phyloP scores from a whole-genome alignment of 2,888 invertebrate species.

The Candidula unifasciata region DNA sequence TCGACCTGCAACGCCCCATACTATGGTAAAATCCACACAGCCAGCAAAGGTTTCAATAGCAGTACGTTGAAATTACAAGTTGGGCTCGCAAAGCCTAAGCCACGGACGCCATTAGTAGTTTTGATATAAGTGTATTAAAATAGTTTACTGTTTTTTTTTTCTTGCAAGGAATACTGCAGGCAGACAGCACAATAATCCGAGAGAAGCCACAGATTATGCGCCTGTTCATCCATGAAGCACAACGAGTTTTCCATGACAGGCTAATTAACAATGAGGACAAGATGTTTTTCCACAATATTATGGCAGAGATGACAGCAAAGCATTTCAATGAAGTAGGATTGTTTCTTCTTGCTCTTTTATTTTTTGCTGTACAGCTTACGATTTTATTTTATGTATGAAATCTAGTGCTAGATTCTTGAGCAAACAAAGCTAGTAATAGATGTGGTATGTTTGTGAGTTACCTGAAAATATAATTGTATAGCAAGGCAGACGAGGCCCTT shows the following conservation, averaged over 20 bases:
- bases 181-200: slow-evolving; percentile 81
- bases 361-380: too few species aligned
- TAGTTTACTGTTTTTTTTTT: background rate
- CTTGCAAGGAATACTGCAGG: slow-evolving; percentile 84
- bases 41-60: too few species aligned
- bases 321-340: slow-evolving; percentile 76
- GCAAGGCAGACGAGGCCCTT: background rate
- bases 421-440: background rate
- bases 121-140: too few species aligned
- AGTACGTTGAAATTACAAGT: too few species aligned
- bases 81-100: too few species aligned
- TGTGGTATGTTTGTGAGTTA: background rate
- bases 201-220: slow-evolving; percentile 76
- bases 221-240: slow-evolving; percentile 78
- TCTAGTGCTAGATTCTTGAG: background rate
- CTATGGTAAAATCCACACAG: too few species aligned
- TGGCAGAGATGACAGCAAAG: slow-evolving; percentile 76
- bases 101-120: too few species aligned
- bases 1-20: too few species aligned
- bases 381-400: background rate
- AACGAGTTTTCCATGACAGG: slow-evolving; percentile 78
- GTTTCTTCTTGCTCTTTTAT: too few species aligned
- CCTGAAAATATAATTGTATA: background rate
- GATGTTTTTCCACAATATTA: slow-evolving; percentile 74
- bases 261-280: slow-evolving; percentile 78